Evolutionary conservation across 2,888 invertebrate genomes (phyloP).

Genomic region (Mesodorylaimus sp.): DNA sequence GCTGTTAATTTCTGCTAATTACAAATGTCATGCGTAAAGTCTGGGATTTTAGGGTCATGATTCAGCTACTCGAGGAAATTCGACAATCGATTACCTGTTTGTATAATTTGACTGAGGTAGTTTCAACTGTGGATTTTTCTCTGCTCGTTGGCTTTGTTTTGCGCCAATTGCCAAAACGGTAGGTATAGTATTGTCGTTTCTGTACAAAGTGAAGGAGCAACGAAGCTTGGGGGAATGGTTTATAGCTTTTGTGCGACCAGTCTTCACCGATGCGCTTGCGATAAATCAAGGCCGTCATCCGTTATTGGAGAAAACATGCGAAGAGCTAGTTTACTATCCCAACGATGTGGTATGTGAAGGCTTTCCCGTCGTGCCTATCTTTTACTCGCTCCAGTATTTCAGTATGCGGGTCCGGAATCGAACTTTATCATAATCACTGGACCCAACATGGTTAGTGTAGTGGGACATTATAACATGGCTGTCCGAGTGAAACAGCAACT

Average conservation of each 20-base stretch:
- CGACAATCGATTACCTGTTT: conserved; percentile 53
- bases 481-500: not conserved
- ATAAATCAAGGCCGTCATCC: conserved; percentile 61
- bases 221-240: not conserved
- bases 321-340: too few relatives aligned
- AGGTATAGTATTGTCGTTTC: conserved; percentile 26
- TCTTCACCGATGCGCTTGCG: conserved; percentile 50
- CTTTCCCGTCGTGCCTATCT: too few relatives aligned
- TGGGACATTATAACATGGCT: not conserved
- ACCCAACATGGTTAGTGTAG: conserved; percentile 53
- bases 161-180: conserved; percentile 42
- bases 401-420: conserved; percentile 37
- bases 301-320: conserved; percentile 56
- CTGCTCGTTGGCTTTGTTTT: conserved; percentile 52
- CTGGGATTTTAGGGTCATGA: conserved; percentile 52
- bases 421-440: conserved; percentile 73
- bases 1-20: conserved; percentile 1
- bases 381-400: conserved; percentile 7
- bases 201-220: not conserved
- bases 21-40: conserved; percentile 6
- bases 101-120: conserved; percentile 58
- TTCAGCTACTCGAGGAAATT: conserved; percentile 48
- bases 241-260: conserved; percentile 44
- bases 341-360: conserved; percentile 65
- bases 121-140: conserved; percentile 58